Conservation (phyloP, 2,113 vertebrate species). For the Actinemys pallida region DNA sequence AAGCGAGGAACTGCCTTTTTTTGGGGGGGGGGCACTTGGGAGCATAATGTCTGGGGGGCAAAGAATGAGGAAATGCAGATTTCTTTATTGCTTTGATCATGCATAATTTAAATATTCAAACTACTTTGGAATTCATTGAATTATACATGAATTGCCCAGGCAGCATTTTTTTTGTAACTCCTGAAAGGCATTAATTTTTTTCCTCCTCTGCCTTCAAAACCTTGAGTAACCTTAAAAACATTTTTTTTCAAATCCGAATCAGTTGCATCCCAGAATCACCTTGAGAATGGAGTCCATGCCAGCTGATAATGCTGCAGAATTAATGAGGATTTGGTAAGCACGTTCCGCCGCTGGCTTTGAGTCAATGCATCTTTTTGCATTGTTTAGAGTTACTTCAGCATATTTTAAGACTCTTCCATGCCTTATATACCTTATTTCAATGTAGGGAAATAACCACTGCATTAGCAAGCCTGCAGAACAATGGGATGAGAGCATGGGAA, state of each 20-base stretch:
- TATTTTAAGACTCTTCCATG: fast-evolving
- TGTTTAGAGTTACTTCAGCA: neutral
- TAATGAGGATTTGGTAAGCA: neutral
- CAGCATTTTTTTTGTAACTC: constrained; percentile 47
- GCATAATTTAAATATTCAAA: constrained; percentile 83
- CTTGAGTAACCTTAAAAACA: neutral
- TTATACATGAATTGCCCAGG: constrained; percentile 71
- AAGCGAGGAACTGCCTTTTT: constrained; percentile 14
- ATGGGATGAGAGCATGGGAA: neutral
- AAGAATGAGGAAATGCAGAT: constrained; percentile 74
- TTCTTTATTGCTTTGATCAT: constrained; percentile 76
- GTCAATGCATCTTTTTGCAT: fast-evolving
- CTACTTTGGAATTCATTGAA: constrained; percentile 60
- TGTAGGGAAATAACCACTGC: neutral
- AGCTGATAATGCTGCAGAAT: fast-evolving
- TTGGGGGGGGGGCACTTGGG: neutral
- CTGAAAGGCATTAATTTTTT: neutral
- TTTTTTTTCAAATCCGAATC: neutral
- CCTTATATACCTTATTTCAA: neutral
- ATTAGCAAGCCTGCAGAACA: neutral
- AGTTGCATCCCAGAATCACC: neutral
- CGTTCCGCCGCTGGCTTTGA: fast-evolving
- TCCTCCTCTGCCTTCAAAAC: neutral
- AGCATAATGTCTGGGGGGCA: constrained; percentile 66
- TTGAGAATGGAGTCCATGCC: fast-evolving